Evolutionary conservation across 2,797 vertebrate genomes (phyloP).

Genomic region (Dicrostonyx torquatus): DNA sequence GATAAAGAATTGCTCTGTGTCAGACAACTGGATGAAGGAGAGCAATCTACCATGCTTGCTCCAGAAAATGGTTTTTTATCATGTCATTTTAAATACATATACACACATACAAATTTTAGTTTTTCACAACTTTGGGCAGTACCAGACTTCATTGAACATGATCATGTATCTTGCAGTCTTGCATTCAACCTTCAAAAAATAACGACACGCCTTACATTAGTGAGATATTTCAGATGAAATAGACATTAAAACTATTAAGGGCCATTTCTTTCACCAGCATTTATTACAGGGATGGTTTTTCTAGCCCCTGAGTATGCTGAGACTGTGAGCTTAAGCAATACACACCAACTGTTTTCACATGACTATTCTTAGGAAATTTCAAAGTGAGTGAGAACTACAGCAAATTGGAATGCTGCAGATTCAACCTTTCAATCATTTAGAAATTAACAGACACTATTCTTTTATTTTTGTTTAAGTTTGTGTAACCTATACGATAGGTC

Average conservation of each 20-base stretch:
- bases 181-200: constrained; percentile 24
- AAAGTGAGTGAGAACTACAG: constrained; percentile 64
- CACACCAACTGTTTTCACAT: constrained; percentile 21
- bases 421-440: constrained; percentile 50
- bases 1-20: constrained; percentile 59
- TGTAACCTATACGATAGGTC: not conserved
- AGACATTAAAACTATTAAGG: constrained; percentile 55
- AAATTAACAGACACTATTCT: not conserved
- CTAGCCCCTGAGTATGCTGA: not conserved
- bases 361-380: constrained; percentile 57
- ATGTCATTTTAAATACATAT: not conserved
- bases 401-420: constrained; percentile 42
- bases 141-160: constrained; percentile 38
- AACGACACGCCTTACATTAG: not conserved
- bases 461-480: constrained; percentile 9
- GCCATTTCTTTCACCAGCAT: not conserved
- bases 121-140: constrained; percentile 57
- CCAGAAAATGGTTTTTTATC: not conserved
- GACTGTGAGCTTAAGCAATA: not conserved
- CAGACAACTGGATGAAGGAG: constrained; percentile 42
- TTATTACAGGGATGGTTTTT: not conserved
- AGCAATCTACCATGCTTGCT: constrained; percentile 28
- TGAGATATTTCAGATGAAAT: not conserved
- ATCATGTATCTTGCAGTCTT: not conserved
- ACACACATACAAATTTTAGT: not conserved